Percentiles rank a stretch among this genome's conserved stretches.
phyloP scores from a whole-genome alignment of 1,140 invertebrate species.

The Octopus bimaculoides region DNA sequence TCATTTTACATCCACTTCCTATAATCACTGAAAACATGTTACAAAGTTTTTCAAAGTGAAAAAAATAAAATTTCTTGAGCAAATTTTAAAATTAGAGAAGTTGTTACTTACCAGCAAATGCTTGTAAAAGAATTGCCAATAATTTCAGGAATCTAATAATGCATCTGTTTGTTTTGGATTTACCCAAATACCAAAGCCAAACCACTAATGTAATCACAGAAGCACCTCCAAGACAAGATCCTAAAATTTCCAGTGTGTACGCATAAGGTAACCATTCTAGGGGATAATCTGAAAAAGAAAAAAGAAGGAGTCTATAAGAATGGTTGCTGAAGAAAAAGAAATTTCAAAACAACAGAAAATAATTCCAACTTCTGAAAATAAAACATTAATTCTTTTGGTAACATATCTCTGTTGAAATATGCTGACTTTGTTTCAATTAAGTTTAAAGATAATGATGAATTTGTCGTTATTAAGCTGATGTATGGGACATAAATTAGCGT shows the following conservation, averaged over 20 bases:
- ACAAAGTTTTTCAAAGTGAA: not conserved
- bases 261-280: not conserved
- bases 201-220: not conserved
- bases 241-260: not conserved
- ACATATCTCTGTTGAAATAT: too few species aligned
- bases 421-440: too few species aligned
- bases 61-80: not conserved
- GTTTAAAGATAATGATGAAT: too few species aligned
- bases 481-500: too few species aligned
- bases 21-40: too few species aligned
- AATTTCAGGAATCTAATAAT: not conserved
- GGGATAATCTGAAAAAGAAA: constrained; percentile 10
- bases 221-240: not conserved
- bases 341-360: not conserved
- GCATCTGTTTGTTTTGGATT: not conserved
- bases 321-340: not conserved
- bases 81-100: not conserved
- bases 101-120: constrained; percentile 6
- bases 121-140: constrained; percentile 3
- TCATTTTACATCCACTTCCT: too few species aligned
- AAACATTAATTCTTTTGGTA: too few species aligned
- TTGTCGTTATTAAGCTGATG: too few species aligned
- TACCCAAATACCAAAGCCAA: constrained; percentile 13
- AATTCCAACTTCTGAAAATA: too few species aligned
- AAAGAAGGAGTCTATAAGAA: not conserved